Evolutionary conservation across 2,888 invertebrate species (phyloP).

Genomic region (Spialia ferax): DNA sequence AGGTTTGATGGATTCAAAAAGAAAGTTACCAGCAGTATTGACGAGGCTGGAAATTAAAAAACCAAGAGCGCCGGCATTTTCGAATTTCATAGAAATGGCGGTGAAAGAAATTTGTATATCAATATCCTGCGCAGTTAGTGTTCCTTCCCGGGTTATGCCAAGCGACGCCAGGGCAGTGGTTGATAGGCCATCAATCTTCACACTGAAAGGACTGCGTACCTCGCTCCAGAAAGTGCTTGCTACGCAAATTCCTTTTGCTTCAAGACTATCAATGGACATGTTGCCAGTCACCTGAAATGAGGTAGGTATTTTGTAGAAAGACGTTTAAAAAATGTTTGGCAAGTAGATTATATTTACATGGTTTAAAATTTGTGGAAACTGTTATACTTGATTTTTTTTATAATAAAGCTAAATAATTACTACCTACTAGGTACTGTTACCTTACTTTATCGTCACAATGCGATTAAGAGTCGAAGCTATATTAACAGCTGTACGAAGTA

Average conservation of each 20-base stretch:
- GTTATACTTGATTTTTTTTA: no score
- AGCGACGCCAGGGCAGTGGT: constrained; percentile 88
- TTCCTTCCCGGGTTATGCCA: constrained; percentile 88
- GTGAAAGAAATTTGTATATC: constrained; percentile 90
- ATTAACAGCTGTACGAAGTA: no score
- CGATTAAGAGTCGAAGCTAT: no score
- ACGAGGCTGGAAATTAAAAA: constrained; percentile 88
- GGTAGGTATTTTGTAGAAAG: no score
- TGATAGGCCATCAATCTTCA: constrained; percentile 88
- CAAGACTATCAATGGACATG: constrained; percentile 87
- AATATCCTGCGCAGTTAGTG: constrained; percentile 89
- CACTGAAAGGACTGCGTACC: constrained; percentile 90
- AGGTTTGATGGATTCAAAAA: constrained; percentile 93
- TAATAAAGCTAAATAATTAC: no score
- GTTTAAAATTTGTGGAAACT: no score
- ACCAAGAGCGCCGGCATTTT: constrained; percentile 90
- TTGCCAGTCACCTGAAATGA: constrained; percentile 86
- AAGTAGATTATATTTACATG: no score
- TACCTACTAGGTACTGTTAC: no score
- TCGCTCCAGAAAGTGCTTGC: constrained; percentile 87
- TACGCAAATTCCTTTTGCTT: constrained; percentile 89
- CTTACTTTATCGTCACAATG: no score
- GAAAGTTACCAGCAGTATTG: constrained; percentile 90
- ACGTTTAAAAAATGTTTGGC: no score
- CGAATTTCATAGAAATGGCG: constrained; percentile 90